phyloP scores from a whole-genome alignment of 2,797 vertebrate species.

The Gymnocypris eckloni region DNA sequence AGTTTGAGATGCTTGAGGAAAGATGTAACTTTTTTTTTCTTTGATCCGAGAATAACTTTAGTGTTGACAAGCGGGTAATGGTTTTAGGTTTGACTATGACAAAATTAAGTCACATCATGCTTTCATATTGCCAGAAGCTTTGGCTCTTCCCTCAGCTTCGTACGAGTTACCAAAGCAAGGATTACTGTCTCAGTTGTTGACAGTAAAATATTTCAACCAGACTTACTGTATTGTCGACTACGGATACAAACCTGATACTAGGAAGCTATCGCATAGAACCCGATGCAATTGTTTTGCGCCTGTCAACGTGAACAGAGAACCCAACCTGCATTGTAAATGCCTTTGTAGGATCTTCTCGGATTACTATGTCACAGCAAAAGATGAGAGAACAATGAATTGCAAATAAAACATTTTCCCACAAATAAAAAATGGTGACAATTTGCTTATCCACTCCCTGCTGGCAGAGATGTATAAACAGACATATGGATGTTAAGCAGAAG shows the following conservation, averaged over 20 bases:
- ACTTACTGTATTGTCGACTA: conserved; percentile 22
- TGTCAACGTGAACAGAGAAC: conserved; percentile 2
- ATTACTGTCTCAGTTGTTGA: conserved; percentile 50
- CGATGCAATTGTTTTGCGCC: not conserved
- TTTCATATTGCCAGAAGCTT: conserved; percentile 36
- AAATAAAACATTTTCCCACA: conserved; percentile 26
- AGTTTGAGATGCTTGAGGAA: conserved; percentile 45
- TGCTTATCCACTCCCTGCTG: conserved; percentile 15
- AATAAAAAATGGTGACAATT: conserved; percentile 26
- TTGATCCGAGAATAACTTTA: conserved; percentile 57
- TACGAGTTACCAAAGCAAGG: conserved; percentile 39
- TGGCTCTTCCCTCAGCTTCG: conserved; percentile 21
- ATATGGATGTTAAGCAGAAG: conserved; percentile 20
- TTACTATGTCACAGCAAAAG: not conserved
- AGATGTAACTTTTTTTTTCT: conserved; percentile 42
- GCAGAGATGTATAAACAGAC: conserved; percentile 12
- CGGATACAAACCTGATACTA: conserved; percentile 33
- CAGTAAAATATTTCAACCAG: conserved; percentile 35
- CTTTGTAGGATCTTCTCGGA: conserved; percentile 28
- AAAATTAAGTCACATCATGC: conserved; percentile 36
- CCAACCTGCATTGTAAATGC: not conserved
- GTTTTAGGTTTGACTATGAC: conserved; percentile 55
- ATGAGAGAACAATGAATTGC: conserved; percentile 12
- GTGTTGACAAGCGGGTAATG: conserved; percentile 56
- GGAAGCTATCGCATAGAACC: not conserved